Base-by-base conservation (phyloP, 1,140 invertebrate species). In the Harpegnathos saltator region DNA sequence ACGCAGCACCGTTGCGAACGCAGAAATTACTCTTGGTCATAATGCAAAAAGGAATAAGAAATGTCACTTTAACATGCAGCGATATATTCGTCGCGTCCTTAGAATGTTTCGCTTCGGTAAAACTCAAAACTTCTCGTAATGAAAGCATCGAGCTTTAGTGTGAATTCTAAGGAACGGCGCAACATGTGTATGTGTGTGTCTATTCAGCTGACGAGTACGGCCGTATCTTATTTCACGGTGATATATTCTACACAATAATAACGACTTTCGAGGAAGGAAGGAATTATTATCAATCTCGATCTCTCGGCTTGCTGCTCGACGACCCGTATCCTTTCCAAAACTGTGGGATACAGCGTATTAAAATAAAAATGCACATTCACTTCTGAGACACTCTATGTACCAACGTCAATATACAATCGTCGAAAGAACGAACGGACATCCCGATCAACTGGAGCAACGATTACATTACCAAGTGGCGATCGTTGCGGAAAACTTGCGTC, bases 81-180 rank as follows among this genome's bases (percentile, higher is more conserved):
- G 15, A 24, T 4, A 22, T 74, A 62, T 62, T 38, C 59, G 19
- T 52, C 24, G 56, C 15, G 19, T 82, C 78, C 4, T 24, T 74
- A 19, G 58, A 82, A 74, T 50, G 78, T 73, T 81, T 81, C 1
- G 24, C 66, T 33, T 15, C 66, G 54, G 66, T 81, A 72, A 72
- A 29, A 61, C 59, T 22, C 24, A 72, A n/a, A 22, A 72, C 26
- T 48, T 48, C 7, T 59, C 15, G 58, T 1, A 48, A 38, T n/a
- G n/a, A 22, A 33, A 66, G 3, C 3, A 80, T 59, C 22, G 14
- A 69, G 9, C 1, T 69, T 26, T 56, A 58, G 56, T 17, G 1
- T 50, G 7, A 1, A 50, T 33, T n/a, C 15, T 33, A 63, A 17
- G 0, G 7, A 15, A 11, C 0, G 22, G 3, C 29, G 14, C 26